Evolutionary conservation across 37 sponge, comb jelly and placozoan species (phyloP).

Genomic region (Beroe forskalii): DNA sequence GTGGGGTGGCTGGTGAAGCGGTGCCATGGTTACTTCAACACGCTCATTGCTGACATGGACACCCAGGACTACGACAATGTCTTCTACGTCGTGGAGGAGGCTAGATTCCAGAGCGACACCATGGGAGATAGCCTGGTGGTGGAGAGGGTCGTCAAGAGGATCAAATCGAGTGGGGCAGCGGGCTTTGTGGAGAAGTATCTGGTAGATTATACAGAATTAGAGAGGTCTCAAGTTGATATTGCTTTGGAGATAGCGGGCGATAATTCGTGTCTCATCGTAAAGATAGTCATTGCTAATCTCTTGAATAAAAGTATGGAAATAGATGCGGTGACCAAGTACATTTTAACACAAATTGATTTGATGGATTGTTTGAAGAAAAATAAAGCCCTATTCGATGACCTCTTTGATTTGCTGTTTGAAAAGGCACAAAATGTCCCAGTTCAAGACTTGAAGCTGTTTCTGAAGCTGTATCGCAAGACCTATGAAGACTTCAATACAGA

Average conservation of each 20-base stretch:
- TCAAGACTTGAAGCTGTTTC: not conserved
- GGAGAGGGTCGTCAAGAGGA: not conserved
- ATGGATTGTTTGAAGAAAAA: not conserved
- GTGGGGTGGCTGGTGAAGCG: slow-evolving; percentile 24
- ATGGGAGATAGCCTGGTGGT: not conserved
- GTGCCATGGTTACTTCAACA: slow-evolving; percentile 2
- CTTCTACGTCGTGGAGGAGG: not conserved
- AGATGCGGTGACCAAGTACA: slow-evolving; percentile 22
- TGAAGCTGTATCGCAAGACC: not conserved
- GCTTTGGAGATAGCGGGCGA: not conserved
- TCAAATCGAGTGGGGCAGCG: not conserved
- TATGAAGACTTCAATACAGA: not conserved
- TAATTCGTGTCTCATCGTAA: not conserved
- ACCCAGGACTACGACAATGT: not conserved
- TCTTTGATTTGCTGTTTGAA: slow-evolving; percentile 14
- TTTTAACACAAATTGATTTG: not conserved
- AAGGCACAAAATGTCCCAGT: not conserved
- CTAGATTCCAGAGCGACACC: not conserved
- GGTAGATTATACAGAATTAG: not conserved
- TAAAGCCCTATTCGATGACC: not conserved
- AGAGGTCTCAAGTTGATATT: not conserved
- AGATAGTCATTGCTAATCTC: not conserved
- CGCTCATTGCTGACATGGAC: not conserved
- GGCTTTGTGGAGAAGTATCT: not conserved
- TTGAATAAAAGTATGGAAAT: not conserved